Evolutionary conservation across 2,113 vertebrate genomes (phyloP), one percentile per base, ranked within the genome.

Genomic region (Pungitius pungitius): DNA sequence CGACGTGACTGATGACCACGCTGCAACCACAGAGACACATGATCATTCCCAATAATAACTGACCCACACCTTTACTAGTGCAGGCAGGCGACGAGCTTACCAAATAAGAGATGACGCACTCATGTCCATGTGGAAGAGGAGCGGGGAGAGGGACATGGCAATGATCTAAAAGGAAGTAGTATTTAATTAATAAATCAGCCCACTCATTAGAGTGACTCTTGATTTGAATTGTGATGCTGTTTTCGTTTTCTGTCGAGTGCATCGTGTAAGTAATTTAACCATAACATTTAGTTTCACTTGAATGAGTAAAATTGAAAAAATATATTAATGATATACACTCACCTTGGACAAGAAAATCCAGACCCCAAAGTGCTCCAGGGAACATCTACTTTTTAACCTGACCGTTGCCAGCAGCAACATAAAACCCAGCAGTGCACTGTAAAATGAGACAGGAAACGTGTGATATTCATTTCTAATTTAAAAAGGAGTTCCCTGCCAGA

Each of bases 281-380:
- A n/a, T 27, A 6, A 47, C 33, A 58, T 33, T 22, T 15, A 24
- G 17, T 42, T 4, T 1, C 8, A 5, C 7, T 0, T 52, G 2
- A 11, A 27, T 42, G n/a, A n/a, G n/a, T 58, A 7, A 17, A 18
- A 43, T 2, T 5, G 43, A 11, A 56, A 20, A 0, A 39, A 24
- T 22, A 22, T 8, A 0, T n/a, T n/a, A n/a, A n/a, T 55, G 17
- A 18, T 20, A 0, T 42, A 33, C 0, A 13, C 90, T 95, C 92
- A 99, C 98, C 97, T 99, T 97, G 6, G 98, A 95, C 68, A 97
- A 33, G 76, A 97, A 95, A 61, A 82, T 92, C 96, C 96, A 99
- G n/a, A 94, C 86, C 57, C 93, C 87, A 42, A 93, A 95, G 59
- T 96, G 95, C 62, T 94, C 93, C 3, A 94, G 83, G 61, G 95